Base-by-base conservation (phyloP, 2,797 vertebrate species). In the Sitta carolinensis region DNA sequence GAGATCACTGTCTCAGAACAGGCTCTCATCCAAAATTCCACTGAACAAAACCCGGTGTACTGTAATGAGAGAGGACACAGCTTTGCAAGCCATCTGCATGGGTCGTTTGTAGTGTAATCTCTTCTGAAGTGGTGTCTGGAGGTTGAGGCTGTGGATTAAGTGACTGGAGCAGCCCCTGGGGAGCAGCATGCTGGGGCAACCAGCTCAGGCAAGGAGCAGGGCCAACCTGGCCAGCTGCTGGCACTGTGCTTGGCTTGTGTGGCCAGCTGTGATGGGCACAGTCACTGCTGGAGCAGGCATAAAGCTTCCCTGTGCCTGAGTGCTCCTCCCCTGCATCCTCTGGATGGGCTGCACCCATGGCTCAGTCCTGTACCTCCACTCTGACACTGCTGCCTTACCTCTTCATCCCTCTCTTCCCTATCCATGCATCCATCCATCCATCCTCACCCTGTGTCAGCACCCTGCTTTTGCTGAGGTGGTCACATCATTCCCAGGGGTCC, bases 21-120 rank as follows among this genome's bases (percentile, higher is more conserved):
- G 94, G 90, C 90, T 93, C 72, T 15, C 8, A 2, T 76, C 96
- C 96, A 96, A 63, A 89, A 95, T 89, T 95, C 81, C 72, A 32
- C 84, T 11, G 29, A 82, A 84, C 94, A 95, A 95, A 89, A 78
- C 86, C 83, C 0, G 1, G 18, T 89, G 90, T 94, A 5, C 91
- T 92, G 84, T 93, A 95, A 93, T 12, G 2, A 30, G 90, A 95
- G 94, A 93, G 92, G 75, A 50, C 84, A 20, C 22, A 9, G 86
- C 88, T 89, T 48, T 73, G 88, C 81, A 63, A 22, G 36, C 75
- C 5, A 6, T 26, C 73, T 20, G 20, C 0, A 0, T 1, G 25
- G 77, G 67, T 90, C 57, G 10, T 63, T 92, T 89, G 67, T 79
- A 70, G 68, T n/a, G 6, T 58, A 21, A 61, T 68, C 84, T 73